Conservation (phyloP, 2,888 invertebrate species). For the Hydrotaea diabolus region DNA sequence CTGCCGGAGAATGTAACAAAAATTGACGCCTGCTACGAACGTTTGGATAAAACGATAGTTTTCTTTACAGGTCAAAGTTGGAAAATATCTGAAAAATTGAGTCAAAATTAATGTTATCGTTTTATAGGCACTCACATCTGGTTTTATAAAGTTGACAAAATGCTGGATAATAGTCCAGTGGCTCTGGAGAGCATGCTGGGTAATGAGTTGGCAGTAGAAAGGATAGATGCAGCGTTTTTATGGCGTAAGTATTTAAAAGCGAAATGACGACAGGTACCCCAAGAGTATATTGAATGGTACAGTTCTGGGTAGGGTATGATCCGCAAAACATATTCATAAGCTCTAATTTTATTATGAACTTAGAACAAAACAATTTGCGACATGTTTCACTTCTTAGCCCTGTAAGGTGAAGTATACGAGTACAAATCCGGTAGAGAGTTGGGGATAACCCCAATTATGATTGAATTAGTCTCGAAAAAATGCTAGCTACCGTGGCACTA, state of each 20-base stretch:
- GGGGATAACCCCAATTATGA: no score
- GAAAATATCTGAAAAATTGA: neutral
- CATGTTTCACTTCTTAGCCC: no score
- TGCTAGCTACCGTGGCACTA: no score
- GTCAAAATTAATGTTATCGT: neutral
- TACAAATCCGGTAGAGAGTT: no score
- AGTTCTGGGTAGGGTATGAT: no score
- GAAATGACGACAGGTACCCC: no score
- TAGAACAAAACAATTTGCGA: no score
- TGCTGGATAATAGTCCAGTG: constrained; percentile 81
- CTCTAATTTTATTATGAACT: no score
- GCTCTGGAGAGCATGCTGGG: constrained; percentile 84
- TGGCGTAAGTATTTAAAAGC: constrained; percentile 82
- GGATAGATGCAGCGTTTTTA: constrained; percentile 86
- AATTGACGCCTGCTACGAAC: constrained; percentile 70
- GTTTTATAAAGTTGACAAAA: constrained; percentile 62
- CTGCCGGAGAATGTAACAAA: constrained; percentile 74
- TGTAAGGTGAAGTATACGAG: no score
- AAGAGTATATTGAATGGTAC: no score
- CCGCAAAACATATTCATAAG: no score
- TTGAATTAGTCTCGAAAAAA: no score
- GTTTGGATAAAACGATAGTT: constrained; percentile 64
- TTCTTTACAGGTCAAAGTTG: constrained; percentile 63
- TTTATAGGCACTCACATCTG: constrained; percentile 41
- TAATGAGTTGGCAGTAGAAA: constrained; percentile 81